Conservation (phyloP, 2,113 vertebrate genomes). For the Peromyscus maniculatus region DNA sequence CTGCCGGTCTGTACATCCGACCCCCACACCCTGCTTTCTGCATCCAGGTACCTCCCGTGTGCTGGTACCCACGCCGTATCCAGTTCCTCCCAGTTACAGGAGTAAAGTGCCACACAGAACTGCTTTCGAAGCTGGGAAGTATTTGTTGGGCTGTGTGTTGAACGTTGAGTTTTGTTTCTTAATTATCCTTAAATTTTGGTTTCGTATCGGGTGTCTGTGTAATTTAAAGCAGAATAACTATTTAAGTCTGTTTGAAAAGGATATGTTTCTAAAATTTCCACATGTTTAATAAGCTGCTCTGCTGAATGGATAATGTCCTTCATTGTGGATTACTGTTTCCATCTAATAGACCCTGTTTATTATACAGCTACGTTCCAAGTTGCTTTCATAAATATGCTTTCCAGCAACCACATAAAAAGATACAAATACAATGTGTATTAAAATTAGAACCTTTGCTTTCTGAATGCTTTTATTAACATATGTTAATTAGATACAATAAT, state of each 20-base stretch:
- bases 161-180: slow-evolving; percentile 41
- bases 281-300: slow-evolving; percentile 1
- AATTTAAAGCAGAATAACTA: slow-evolving; percentile 42
- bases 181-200: slow-evolving; percentile 27
- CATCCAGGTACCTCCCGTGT: not conserved
- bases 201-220: not conserved
- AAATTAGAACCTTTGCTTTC: not conserved
- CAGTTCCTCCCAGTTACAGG: not conserved
- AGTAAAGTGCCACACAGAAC: not conserved
- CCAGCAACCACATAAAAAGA: not conserved
- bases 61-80: rapidly evolving
- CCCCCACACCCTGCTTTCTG: not conserved
- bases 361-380: not conserved
- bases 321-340: not conserved
- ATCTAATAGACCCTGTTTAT: not conserved
- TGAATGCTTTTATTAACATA: not conserved
- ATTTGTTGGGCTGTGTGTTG: not conserved
- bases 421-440: not conserved
- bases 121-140: not conserved
- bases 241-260: not conserved
- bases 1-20: not conserved
- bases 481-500: not conserved
- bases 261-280: not conserved
- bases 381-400: not conserved
- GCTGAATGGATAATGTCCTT: not conserved